phyloP scores from a whole-genome alignment of 1,140 invertebrate genomes.

The Drosophila pseudoobscura region DNA sequence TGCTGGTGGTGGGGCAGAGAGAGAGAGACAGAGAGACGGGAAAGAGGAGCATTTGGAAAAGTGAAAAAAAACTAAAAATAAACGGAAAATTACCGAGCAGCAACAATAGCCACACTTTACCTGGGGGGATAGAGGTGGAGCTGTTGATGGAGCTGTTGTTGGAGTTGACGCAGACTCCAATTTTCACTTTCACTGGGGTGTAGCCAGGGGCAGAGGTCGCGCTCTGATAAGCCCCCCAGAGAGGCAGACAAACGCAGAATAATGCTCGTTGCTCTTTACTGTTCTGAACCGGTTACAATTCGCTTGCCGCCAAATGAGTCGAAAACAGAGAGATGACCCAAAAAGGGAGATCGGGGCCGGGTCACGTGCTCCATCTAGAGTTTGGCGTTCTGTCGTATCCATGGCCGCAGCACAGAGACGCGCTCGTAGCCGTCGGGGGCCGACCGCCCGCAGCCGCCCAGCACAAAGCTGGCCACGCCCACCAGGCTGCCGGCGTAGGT shows the following conservation, averaged over 20 bases:
- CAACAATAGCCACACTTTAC: slow-evolving; percentile 28
- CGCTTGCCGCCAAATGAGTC: slow-evolving; percentile 37
- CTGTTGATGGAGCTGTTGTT: slow-evolving; percentile 5
- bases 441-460: slow-evolving; percentile 50
- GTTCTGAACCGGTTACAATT: slow-evolving; percentile 30
- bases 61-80: slow-evolving; percentile 9
- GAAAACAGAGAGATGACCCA: slow-evolving; percentile 3
- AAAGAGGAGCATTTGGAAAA: slow-evolving; percentile 16
- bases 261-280: not conserved
- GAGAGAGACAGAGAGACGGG: not conserved
- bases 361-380: not conserved
- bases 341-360: slow-evolving; percentile 1
- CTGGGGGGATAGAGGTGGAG: no score
- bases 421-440: slow-evolving; percentile 85
- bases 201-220: slow-evolving; percentile 21
- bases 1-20: slow-evolving; percentile 10
- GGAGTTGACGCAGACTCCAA: slow-evolving; percentile 1
- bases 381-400: slow-evolving; percentile 39
- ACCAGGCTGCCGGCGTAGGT: slow-evolving; percentile 54
- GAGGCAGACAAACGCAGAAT: slow-evolving; percentile 9
- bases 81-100: slow-evolving; percentile 67
- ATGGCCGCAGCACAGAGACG: slow-evolving; percentile 62
- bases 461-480: slow-evolving; percentile 68
- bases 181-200: slow-evolving; percentile 71
- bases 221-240: slow-evolving; percentile 33